Percentiles rank a stretch among this genome's conserved stretches.
Evolutionary conservation across 2,888 invertebrate genomes (phyloP).

Genomic region (Noctua pronuba): DNA sequence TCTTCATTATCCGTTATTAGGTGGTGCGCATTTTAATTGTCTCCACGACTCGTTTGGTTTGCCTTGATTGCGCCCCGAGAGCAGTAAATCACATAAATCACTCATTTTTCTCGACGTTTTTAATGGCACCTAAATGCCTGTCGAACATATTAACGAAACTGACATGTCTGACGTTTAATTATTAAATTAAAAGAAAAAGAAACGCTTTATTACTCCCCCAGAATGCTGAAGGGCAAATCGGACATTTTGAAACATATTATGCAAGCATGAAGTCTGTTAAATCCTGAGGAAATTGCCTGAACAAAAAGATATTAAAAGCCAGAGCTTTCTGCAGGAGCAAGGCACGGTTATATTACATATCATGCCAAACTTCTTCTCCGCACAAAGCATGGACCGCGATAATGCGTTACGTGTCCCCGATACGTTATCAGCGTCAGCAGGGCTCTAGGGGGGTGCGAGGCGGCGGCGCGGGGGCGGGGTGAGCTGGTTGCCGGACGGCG

Average conservation of each 20-base stretch:
- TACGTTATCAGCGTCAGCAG: slow-evolving; percentile 79
- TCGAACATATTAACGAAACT: slow-evolving; percentile 39
- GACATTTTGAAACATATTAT: background rate
- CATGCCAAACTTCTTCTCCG: slow-evolving; percentile 45
- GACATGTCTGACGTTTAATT: slow-evolving; percentile 17
- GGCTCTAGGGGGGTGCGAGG: slow-evolving; percentile 64
- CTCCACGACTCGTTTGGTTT: slow-evolving; percentile 49
- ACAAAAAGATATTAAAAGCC: background rate
- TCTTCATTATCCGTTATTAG: slow-evolving; percentile 89
- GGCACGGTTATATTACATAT: background rate
- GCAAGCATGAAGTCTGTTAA: background rate
- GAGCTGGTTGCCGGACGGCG: slow-evolving; percentile 78
- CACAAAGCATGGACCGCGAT: slow-evolving; percentile 51
- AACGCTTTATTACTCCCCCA: background rate
- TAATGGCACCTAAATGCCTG: slow-evolving; percentile 34
- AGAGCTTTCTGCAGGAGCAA: background rate
- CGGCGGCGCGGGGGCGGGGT: slow-evolving; percentile 47
- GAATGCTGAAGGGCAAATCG: background rate
- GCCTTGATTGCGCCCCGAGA: slow-evolving; percentile 49
- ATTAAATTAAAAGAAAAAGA: slow-evolving; percentile 16
- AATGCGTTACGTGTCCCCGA: slow-evolving; percentile 70
- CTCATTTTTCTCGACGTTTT: slow-evolving; percentile 57
- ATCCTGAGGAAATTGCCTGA: background rate
- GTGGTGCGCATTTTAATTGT: slow-evolving; percentile 83
- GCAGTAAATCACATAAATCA: slow-evolving; percentile 55